Evolutionary conservation across 2,113 vertebrate species (phyloP).

Genomic region (Mobula birostris): DNA sequence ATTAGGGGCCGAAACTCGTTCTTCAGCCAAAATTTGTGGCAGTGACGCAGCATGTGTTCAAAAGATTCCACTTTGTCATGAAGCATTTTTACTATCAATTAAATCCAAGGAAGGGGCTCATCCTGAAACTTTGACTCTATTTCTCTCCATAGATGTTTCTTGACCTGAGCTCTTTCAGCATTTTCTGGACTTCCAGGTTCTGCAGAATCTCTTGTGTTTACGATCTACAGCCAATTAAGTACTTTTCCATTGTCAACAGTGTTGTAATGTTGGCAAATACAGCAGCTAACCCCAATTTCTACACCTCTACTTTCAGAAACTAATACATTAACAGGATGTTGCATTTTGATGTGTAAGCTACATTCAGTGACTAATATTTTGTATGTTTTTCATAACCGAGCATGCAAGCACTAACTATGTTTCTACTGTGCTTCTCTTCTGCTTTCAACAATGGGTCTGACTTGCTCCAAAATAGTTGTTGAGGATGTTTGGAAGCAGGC

Average conservation of each 20-base stretch:
- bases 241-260: not conserved
- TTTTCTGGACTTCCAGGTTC: too few species aligned
- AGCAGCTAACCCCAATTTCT: not conserved
- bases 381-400: not conserved
- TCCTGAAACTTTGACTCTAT: too few species aligned
- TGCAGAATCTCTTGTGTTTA: too few species aligned
- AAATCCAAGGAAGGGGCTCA: too few species aligned
- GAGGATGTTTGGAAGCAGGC: slow-evolving; percentile 75
- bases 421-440: slow-evolving; percentile 35
- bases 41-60: not conserved
- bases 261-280: not conserved
- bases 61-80: not conserved
- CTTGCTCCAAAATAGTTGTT: slow-evolving; percentile 52
- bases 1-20: not conserved
- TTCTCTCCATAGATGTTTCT: too few species aligned
- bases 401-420: slow-evolving; percentile 16
- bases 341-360: not conserved
- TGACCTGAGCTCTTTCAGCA: too few species aligned
- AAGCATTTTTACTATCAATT: too few species aligned
- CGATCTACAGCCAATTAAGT: not conserved
- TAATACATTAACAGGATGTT: not conserved
- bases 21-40: not conserved
- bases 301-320: too few species aligned
- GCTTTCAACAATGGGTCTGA: not conserved
- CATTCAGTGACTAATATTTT: not conserved